Conservation (phyloP, 23 tunicate species). For the Ciona savignyi region DNA sequence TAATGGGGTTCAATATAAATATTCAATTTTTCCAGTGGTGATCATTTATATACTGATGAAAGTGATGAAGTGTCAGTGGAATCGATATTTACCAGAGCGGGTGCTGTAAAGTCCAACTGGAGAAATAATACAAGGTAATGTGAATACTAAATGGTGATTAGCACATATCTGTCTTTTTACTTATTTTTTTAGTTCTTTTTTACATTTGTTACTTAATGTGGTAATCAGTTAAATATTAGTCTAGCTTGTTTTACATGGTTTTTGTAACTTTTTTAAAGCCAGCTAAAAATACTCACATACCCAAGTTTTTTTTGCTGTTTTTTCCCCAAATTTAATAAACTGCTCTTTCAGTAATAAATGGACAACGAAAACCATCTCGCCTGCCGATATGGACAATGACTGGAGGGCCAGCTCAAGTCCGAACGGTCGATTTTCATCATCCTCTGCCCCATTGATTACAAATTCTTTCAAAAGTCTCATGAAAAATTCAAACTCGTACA, state of each 20-base stretch:
- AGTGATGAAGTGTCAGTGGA: not conserved
- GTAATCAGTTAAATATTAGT: too few relatives aligned
- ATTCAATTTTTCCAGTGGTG: not conserved
- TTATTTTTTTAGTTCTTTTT: too few relatives aligned
- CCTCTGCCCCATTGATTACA: constrained; percentile 3
- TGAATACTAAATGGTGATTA: too few relatives aligned
- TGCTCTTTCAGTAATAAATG: not conserved
- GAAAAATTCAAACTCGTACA: not conserved
- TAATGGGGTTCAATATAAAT: too few relatives aligned
- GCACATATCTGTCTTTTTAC: too few relatives aligned
- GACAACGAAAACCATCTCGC: constrained; percentile 13
- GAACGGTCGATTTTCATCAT: not conserved
- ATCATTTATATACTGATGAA: not conserved
- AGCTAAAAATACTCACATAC: too few relatives aligned
- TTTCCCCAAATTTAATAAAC: too few relatives aligned
- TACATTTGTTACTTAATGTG: too few relatives aligned
- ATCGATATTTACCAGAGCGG: not conserved
- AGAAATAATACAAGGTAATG: not conserved
- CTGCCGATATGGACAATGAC: constrained; percentile 54
- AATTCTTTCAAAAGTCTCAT: constrained; percentile 33
- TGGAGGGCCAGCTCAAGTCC: constrained; percentile 39
- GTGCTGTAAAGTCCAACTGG: not conserved
- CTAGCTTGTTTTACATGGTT: too few relatives aligned
- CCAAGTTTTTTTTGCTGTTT: too few relatives aligned
- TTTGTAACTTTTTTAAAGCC: too few relatives aligned